Evolutionary conservation across 2,113 vertebrate species (phyloP), one percentile per base, ranked within the genome.

Genomic region (Oreochromis niloticus): DNA sequence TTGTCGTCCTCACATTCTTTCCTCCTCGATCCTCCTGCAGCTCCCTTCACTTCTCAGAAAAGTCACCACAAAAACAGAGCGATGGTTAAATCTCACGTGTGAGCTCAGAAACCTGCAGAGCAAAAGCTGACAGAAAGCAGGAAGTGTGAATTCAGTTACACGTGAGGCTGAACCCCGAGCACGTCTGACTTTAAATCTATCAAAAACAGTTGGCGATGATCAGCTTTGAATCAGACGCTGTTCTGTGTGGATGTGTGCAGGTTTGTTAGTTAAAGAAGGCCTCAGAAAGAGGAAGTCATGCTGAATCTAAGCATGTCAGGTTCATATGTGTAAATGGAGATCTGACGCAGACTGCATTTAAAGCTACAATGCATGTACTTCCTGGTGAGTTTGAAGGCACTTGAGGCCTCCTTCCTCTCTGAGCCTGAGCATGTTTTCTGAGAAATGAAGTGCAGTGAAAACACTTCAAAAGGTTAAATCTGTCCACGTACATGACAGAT

Each of bases 1-100:
- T 90, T 57, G 89, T 56, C 27, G 3, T 80, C 48, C 16, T 68
- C 68, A 85, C 88, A 89, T 91, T 93, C 88, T 63, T 88, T 9
- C 22, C 30, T 75, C 41, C 59, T 54, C 19, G 2, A n/a, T 50
- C n/a, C 9, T 61, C 43, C 73, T 63, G 30, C 57, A 39, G 41
- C 43, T 52, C 19, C 46, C 22, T 48, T 61, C 56, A 55, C 19
- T 32, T 32, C 68, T 73, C 68, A 73, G 68, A 30, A 75, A 50
- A 75, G 43, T 50, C 14, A 1, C 14, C 22, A 27, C 68, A 75
- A 24, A 48, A 75, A 10, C 68, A 32, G 71, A 32, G 43, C 14
- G 2, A 50, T 34, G 46, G 43, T 50, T 19, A 32, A 48, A 75
- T 32, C 24, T 12, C 43, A 30, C 12, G 3, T 4, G 9, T 27